Evolutionary conservation across 1,140 invertebrate species (phyloP).

Genomic region (Agrypnia vestita): DNA sequence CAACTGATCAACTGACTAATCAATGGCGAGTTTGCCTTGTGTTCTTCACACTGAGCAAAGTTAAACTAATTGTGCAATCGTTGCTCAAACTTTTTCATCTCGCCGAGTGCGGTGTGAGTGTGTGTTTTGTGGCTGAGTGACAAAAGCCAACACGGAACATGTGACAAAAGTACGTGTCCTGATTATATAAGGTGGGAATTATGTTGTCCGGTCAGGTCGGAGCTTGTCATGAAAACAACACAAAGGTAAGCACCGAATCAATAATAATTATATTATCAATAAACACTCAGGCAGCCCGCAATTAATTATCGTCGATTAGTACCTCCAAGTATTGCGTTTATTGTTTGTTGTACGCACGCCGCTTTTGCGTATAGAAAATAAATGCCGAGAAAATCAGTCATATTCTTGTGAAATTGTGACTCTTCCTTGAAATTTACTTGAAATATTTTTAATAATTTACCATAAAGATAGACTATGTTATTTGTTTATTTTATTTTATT

Average conservation of each 20-base stretch:
- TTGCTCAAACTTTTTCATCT: slow-evolving; percentile 17
- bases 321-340: too few relatives aligned
- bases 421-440: too few relatives aligned
- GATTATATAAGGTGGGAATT: slow-evolving; percentile 36
- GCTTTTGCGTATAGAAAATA: too few relatives aligned
- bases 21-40: neutral
- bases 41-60: slow-evolving; percentile 21
- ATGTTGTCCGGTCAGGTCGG: slow-evolving; percentile 23
- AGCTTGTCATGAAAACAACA: slow-evolving; percentile 43
- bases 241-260: slow-evolving; percentile 32
- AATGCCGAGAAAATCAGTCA: too few relatives aligned
- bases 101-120: slow-evolving; percentile 4
- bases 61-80: slow-evolving; percentile 36
- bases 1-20: neutral
- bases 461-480: too few relatives aligned
- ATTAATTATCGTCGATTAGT: too few relatives aligned
- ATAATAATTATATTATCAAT: slow-evolving; percentile 2
- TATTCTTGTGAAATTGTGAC: too few relatives aligned
- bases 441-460: too few relatives aligned
- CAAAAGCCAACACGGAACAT: slow-evolving; percentile 25
- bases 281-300: neutral
- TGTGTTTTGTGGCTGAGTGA: slow-evolving; percentile 16
- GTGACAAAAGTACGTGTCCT: slow-evolving; percentile 35
- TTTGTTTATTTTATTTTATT: too few relatives aligned
- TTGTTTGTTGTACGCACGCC: too few relatives aligned